Evolutionary conservation across 92 coral and sea anemone species (phyloP).

Genomic region (Montipora capitata): DNA sequence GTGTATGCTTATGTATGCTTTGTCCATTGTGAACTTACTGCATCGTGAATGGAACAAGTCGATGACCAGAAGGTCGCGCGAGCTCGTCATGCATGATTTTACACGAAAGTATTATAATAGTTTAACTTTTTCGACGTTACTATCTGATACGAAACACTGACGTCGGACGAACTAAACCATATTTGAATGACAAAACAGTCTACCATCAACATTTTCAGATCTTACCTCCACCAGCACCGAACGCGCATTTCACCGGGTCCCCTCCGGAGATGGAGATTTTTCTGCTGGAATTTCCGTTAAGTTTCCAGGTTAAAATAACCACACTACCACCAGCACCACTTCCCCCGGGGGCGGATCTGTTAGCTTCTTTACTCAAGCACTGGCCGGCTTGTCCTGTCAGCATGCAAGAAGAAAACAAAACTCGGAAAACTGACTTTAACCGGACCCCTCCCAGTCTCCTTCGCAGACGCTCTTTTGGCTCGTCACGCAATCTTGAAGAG

Average conservation of each 20-base stretch:
- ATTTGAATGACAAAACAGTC: too few relatives aligned
- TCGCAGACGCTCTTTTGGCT: too few relatives aligned
- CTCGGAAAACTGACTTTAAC: not conserved
- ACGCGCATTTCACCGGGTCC: conserved; percentile 38
- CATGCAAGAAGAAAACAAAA: not conserved
- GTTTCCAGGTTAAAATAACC: conserved; percentile 39
- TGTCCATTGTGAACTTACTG: not conserved
- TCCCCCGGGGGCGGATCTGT: conserved; percentile 60
- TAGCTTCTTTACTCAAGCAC: not conserved
- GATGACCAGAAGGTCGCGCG: too few relatives aligned
- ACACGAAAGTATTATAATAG: too few relatives aligned
- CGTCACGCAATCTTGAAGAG: too few relatives aligned
- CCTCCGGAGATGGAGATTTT: conserved; percentile 61
- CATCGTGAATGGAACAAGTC: too few relatives aligned
- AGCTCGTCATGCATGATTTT: too few relatives aligned
- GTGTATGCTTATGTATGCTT: not conserved
- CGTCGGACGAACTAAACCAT: too few relatives aligned
- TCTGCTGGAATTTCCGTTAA: conserved; percentile 18
- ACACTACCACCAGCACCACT: conserved; percentile 84
- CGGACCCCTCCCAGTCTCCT: not conserved
- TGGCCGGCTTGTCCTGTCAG: too few relatives aligned
- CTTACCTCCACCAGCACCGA: conserved; percentile 58
- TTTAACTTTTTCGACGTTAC: too few relatives aligned
- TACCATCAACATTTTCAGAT: too few relatives aligned
- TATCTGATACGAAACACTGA: too few relatives aligned